These are phyloP conservation scores for Ligdia adustata DNA, from an alignment of 2,888 invertebrate species.

Conservation along the genomic window DNA sequence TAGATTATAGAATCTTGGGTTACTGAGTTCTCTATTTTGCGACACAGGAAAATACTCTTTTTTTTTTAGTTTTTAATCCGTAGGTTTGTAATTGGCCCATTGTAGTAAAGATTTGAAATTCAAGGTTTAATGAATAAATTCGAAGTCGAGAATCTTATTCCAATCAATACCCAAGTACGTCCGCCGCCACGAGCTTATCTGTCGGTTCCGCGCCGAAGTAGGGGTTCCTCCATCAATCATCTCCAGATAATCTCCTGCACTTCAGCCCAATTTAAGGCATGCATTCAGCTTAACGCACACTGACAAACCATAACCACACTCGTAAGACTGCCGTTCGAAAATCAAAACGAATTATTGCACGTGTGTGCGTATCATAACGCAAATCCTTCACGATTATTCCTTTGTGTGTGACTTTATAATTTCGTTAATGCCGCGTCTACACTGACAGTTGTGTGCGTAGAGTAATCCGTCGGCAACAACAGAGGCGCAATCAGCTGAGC, in stretches of 20 bases:
- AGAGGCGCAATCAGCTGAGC: slow-evolving; percentile 79
- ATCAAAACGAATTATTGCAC: slow-evolving; percentile 25
- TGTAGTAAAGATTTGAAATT: no score
- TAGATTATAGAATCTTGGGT: no score
- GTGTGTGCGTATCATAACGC: slow-evolving; percentile 63
- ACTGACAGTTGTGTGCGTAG: slow-evolving; percentile 37
- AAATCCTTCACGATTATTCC: slow-evolving; percentile 67
- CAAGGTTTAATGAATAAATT: slow-evolving; percentile 2
- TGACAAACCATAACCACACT: slow-evolving; percentile 29
- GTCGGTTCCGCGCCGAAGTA: slow-evolving; percentile 28
- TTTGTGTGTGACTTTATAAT: slow-evolving; percentile 65
- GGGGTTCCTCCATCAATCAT: slow-evolving; percentile 83
- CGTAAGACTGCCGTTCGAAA: slow-evolving; percentile 8
- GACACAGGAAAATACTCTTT: no score
- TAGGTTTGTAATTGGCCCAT: no score
- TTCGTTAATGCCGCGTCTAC: slow-evolving; percentile 40
- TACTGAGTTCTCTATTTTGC: no score
- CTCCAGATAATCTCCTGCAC: slow-evolving; percentile 86
- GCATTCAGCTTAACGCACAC: slow-evolving; percentile 77
- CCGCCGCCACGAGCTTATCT: slow-evolving; percentile 21
- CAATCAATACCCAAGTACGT: slow-evolving; percentile 13
- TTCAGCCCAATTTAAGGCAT: slow-evolving; percentile 80
- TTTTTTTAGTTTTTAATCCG: no score
- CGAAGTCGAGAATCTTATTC: slow-evolving; percentile 10
- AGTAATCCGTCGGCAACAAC: slow-evolving; percentile 78